Base-by-base conservation (phyloP, 2,888 invertebrate species). In the Drepanosiphum platanoidis region DNA sequence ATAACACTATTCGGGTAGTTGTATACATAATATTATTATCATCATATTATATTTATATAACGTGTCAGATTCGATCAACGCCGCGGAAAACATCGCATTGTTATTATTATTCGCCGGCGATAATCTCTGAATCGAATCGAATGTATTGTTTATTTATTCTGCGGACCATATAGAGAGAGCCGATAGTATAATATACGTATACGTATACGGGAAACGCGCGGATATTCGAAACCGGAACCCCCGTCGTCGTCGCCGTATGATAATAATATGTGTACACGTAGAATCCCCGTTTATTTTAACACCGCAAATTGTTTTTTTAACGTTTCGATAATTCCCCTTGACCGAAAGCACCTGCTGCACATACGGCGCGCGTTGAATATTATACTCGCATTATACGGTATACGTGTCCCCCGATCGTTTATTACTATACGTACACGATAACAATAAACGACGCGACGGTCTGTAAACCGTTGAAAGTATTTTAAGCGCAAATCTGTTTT, bases 41-140 rank as follows among this genome's bases (percentile, higher is more conserved):
- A 75, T 52, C 9, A 8, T 34, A 34, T 18, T 64, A 79, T 79
- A 68, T 22, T n/a, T 11, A 30, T 74, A 52, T 75, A 22, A 83
- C 42, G 74, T 75, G 83, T 75, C 83, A 46, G 83, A 75, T 74
- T 74, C 72, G 74, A 84, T 84, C 52, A 74, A 83, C 13, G 83
- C 83, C 83, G 34, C 83, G 75, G n/a, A 52, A 75, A 75, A 83
- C 74, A 83, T 52, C 82, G 66, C 9, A 75, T 83, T 75, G 75
- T 68, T n/a, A n/a, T n/a, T n/a, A 36, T 81, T 71, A 75, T 77
- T 42, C 83, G 36, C 15, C 18, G 30, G 30, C 46, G 66, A 83
- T 84, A 75, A 84, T 84, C 75, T 64, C 66, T 75, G 58, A 84
- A 84, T 84, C 83, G 83, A 75, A 84, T 83, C 61, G 36, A 58